Base-by-base conservation (phyloP, 2,113 vertebrate genomes). In the Varanus salvator region DNA sequence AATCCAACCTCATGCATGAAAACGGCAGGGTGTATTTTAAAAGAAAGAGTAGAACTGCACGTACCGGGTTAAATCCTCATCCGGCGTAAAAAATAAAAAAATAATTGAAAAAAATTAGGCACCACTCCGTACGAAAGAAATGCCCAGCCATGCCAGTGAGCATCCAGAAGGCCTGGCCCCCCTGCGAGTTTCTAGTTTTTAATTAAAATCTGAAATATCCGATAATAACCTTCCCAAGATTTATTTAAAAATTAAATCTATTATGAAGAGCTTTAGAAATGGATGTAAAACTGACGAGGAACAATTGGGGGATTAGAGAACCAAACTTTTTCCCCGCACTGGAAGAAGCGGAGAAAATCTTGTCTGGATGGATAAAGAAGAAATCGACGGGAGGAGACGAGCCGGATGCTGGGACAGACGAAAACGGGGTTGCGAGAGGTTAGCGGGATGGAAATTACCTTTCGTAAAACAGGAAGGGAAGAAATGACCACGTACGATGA, bases 241-340 rank as follows among this genome's bases (percentile, higher is more conserved):
- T 90, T 85, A 71, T 90, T 90, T 90, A 85, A 90, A 90, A 90
- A 90, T 90, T 90, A 90, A 78, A 71, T 85, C 88, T 85, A 90
- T 90, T 90, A 77, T 85, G 88, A 80, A 85, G 83, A 78, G 88
- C 88, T 90, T 90, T 90, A 71, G 88, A 69, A 85, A 85, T 54
- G 50, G 88, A 80, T 85, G 88, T 90, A 80, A 85, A 48, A 85
- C 64, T 50, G 60, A 29, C 14, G 60, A 69, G 88, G 83, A 71
- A 90, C 88, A 90, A 90, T 85, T 85, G 88, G 64, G 44, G 83
- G 88, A 90, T 90, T 90, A 90, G 74, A 90, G 76, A 85, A 52
- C 14, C 83, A 74, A 89, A 89, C 54, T 83, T 89, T 75, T 50
- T 78, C 60, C 83, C 84, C 78, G 69, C 48, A 19, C 1, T 44